These are phyloP conservation scores for Sebastes glaucus DNA, from an alignment of 2,797 vertebrate genomes.

Conservation along the genomic window DNA sequence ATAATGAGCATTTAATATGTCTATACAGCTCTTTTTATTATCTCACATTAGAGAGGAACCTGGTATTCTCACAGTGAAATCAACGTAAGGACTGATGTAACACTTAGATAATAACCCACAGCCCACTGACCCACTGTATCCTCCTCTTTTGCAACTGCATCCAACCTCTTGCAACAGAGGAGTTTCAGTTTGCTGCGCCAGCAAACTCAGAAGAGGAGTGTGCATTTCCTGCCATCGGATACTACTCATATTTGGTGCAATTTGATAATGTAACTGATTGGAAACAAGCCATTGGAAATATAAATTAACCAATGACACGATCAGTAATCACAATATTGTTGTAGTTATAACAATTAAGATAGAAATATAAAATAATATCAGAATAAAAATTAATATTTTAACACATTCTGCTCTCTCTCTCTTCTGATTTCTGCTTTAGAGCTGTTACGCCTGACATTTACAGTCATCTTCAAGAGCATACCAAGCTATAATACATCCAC, in stretches of 20 bases:
- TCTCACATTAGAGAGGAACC: neutral
- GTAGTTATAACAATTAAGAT: neutral
- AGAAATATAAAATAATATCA: neutral
- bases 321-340: neutral
- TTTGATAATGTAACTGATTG: neutral
- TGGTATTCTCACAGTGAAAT: neutral
- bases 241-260: slow-evolving; percentile 2
- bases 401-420: slow-evolving; percentile 32
- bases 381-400: slow-evolving; percentile 6
- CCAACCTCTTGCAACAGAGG: slow-evolving; percentile 72
- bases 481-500: slow-evolving; percentile 78
- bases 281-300: neutral
- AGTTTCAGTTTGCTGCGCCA: slow-evolving; percentile 73
- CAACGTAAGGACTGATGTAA: slow-evolving; percentile 44
- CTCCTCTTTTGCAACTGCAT: slow-evolving; percentile 73
- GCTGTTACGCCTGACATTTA: slow-evolving; percentile 83
- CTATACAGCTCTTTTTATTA: neutral
- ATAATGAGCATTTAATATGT: neutral
- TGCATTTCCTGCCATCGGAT: slow-evolving; percentile 57
- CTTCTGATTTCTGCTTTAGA: slow-evolving; percentile 68
- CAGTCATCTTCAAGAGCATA: slow-evolving; percentile 77
- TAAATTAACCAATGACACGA: neutral
- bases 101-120: slow-evolving; percentile 27
- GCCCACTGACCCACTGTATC: slow-evolving; percentile 39
- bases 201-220: slow-evolving; percentile 62